These are phyloP conservation scores for Paedocypris micromegethes DNA, from an alignment of 2,797 vertebrate species.

Conservation along the genomic window DNA sequence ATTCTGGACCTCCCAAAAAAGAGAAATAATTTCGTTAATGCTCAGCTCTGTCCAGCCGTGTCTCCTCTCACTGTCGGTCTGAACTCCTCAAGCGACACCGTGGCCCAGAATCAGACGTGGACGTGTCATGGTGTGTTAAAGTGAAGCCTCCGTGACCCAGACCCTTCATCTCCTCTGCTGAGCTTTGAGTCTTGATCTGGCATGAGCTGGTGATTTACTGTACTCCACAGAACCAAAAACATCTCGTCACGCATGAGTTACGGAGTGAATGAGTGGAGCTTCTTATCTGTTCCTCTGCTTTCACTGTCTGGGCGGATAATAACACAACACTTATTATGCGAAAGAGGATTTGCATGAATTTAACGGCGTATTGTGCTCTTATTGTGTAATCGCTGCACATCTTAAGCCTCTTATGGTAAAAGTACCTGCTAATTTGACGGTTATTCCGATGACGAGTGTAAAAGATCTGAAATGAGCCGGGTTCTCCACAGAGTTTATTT, in stretches of 20 bases:
- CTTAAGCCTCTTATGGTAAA: neutral
- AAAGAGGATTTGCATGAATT: constrained; percentile 43
- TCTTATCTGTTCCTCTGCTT: constrained; percentile 10
- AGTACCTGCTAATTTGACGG: no score
- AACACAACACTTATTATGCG: constrained; percentile 11
- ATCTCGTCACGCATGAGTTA: constrained; percentile 1
- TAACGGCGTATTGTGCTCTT: constrained; percentile 2
- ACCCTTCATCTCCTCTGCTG: neutral
- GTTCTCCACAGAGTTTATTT: no score
- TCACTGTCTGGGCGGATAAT: constrained; percentile 2
- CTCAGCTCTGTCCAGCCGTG: no score
- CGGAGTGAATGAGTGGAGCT: constrained; percentile 9
- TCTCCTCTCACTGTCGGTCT: constrained; percentile 10
- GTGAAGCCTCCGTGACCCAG: constrained; percentile 9
- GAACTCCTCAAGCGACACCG: constrained; percentile 18
- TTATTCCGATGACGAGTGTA: no score
- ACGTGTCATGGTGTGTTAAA: constrained; percentile 38
- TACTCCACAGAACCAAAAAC: neutral
- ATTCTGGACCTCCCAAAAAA: no score
- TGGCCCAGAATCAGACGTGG: constrained; percentile 27
- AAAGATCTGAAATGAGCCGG: no score
- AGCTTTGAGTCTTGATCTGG: no score
- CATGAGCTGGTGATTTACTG: neutral
- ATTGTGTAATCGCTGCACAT: constrained; percentile 3
- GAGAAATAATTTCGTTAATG: no score